Evolutionary conservation across 2,797 vertebrate genomes (phyloP), one percentile per base, ranked within the genome.

Genomic region (Characodon lateralis): DNA sequence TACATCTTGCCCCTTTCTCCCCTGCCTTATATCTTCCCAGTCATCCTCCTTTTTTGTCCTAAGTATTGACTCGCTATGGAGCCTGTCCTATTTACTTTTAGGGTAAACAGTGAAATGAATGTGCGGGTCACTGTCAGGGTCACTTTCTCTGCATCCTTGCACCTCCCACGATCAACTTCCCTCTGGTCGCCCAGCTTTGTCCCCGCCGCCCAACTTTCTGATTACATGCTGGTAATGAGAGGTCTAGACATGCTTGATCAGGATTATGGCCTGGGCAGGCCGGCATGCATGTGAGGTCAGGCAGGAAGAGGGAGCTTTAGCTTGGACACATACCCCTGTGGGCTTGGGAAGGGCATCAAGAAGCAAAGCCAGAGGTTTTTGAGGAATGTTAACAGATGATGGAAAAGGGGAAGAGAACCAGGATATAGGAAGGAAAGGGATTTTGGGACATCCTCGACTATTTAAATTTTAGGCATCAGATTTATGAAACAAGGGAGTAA

Each of bases 221-320:
- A 94, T 93, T 94, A 93, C 89, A 91, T 86, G 81, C 77, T 82
- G 77, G 88, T 95, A 95, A 95, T 94, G 92, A 95, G 93, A 90
- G 87, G 95, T 95, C 95, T 95, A 96, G 95, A 95, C 95, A 92
- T 91, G 86, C 90, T 92, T 93, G 93, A 95, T 94, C 90, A 91
- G 94, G 94, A 96, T 96, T 95, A 95, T 91, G 86, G 92, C 89
- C 87, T 16, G 66, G 85, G 84, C 83, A 83, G 83, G 84, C 87
- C 85, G 78, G 78, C 77, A 74, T 78, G 84, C 80, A 78, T 72
- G 85, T 0, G 77, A 83, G 91, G 92, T 93, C 92, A 93, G 76
- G 76, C 86, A 73, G 83, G 83, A 85, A 88, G 84, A 87, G 85
- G 79, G 78, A 31, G 85, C 86, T 91, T 88, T 84, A 71, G 83